Evolutionary conservation across 2,797 vertebrate genomes (phyloP).

Genomic region (Crax fasciolata): DNA sequence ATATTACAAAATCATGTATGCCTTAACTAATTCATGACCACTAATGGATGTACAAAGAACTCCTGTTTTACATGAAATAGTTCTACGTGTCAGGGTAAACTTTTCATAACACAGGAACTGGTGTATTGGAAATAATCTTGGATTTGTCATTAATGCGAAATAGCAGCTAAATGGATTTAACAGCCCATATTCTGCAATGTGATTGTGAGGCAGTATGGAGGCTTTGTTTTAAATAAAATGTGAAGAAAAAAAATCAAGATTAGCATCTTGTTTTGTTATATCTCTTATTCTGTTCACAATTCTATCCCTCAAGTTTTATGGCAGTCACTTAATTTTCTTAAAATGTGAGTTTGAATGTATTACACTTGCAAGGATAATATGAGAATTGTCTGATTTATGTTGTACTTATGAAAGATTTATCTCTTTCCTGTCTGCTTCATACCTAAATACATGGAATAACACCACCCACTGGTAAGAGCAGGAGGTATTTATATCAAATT

Average conservation of each 20-base stretch:
- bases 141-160: slow-evolving; percentile 49
- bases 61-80: slow-evolving; percentile 47
- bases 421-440: slow-evolving; percentile 93
- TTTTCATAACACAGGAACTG: slow-evolving; percentile 23
- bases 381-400: slow-evolving; percentile 81
- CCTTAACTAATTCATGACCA: slow-evolving; percentile 15
- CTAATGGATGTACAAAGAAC: slow-evolving; percentile 33
- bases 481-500: slow-evolving; percentile 94
- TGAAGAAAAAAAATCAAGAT: slow-evolving; percentile 64
- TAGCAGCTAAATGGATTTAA: slow-evolving; percentile 24
- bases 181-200: neutral
- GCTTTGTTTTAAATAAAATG: slow-evolving; percentile 71
- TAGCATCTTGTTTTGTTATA: slow-evolving; percentile 68
- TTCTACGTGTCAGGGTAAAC: slow-evolving; percentile 12
- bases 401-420: slow-evolving; percentile 92
- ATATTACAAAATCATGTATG: slow-evolving; percentile 48
- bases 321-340: slow-evolving; percentile 70
- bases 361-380: slow-evolving; percentile 81
- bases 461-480: slow-evolving; percentile 94
- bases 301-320: slow-evolving; percentile 48
- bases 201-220: slow-evolving; percentile 62
- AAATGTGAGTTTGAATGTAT: slow-evolving; percentile 67
- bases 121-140: slow-evolving; percentile 33
- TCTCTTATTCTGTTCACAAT: slow-evolving; percentile 59
- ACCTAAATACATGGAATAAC: slow-evolving; percentile 90